phyloP scores from a whole-genome alignment of 2,113 vertebrate genomes.

The Platysternon megacephalum region DNA sequence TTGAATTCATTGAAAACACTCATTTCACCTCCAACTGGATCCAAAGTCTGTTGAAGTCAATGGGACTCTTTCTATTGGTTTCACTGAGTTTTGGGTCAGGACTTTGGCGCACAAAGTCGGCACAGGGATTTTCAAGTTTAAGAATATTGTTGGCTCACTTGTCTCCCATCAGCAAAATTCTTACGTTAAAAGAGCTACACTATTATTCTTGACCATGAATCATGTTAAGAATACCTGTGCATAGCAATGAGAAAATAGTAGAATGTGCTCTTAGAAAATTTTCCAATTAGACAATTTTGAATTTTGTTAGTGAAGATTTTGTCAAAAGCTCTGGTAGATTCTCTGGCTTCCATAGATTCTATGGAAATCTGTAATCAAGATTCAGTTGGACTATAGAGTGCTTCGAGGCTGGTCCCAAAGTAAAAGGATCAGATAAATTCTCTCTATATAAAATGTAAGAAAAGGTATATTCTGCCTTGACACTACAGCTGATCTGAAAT shows the following conservation, averaged over 20 bases:
- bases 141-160: not conserved
- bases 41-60: not conserved
- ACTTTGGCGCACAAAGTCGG: not conserved
- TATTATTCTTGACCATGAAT: not conserved
- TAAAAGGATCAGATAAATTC: not conserved
- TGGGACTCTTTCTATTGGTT: not conserved
- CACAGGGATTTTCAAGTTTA: not conserved
- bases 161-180: not conserved
- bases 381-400: not conserved
- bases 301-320: not conserved
- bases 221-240: not conserved
- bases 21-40: not conserved
- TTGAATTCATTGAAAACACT: not conserved
- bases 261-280: not conserved
- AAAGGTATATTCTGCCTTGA: not conserved
- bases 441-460: not conserved
- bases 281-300: not conserved
- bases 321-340: not conserved
- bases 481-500: not conserved
- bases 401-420: not conserved
- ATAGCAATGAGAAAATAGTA: not conserved
- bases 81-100: not conserved
- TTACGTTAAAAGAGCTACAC: not conserved
- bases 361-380: conserved; percentile 35
- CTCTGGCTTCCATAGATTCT: not conserved